Conservation (phyloP, 37 sponge, comb jelly and placozoan genomes). For the Beroe forskalii region DNA sequence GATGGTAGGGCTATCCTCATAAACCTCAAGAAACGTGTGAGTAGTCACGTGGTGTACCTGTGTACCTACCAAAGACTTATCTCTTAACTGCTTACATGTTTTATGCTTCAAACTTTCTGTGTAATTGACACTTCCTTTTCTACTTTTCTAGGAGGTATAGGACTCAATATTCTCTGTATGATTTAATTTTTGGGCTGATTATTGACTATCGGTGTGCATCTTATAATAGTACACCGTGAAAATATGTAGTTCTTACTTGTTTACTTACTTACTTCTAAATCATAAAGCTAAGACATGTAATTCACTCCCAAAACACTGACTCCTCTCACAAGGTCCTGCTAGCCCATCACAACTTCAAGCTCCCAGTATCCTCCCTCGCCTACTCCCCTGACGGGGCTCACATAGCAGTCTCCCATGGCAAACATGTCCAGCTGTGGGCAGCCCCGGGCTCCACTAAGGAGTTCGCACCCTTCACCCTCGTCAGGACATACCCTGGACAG, state of each 20-base stretch:
- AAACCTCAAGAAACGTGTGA: slow-evolving; percentile 28
- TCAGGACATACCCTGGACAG: slow-evolving; percentile 79
- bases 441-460: slow-evolving; percentile 77
- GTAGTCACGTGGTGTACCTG: background rate
- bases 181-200: no score
- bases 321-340: slow-evolving; percentile 71
- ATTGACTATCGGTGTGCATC: no score
- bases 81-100: no score
- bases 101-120: no score
- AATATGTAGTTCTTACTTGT: no score
- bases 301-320: no score
- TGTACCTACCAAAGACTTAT: background rate
- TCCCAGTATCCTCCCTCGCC: slow-evolving; percentile 79
- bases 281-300: no score
- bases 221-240: no score
- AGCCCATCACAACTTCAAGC: slow-evolving; percentile 92
- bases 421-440: slow-evolving; percentile 85
- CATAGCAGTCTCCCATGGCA: slow-evolving; percentile 88
- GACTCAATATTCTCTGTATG: no score
- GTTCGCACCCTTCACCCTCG: slow-evolving; percentile 85
- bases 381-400: slow-evolving; percentile 91
- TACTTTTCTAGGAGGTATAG: no score
- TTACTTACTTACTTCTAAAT: no score
- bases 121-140: no score
- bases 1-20: slow-evolving; percentile 67